phyloP scores from a whole-genome alignment of 2,113 vertebrate genomes.

The Ramphastos sulfuratus region DNA sequence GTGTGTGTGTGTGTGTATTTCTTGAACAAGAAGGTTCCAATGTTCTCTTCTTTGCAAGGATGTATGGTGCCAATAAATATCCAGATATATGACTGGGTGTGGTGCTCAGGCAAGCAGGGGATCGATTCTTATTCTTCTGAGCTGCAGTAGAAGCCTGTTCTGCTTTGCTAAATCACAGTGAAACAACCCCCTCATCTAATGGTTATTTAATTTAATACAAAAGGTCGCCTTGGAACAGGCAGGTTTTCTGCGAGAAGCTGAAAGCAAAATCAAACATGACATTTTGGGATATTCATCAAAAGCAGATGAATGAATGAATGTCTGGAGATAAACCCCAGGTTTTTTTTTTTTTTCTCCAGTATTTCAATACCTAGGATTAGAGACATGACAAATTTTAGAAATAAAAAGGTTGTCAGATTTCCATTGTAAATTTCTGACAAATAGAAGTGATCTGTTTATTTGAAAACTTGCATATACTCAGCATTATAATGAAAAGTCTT shows the following conservation, averaged over 20 bases:
- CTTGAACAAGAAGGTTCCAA: not conserved
- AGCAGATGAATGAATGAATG: not conserved
- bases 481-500: not conserved
- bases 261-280: conserved; percentile 4
- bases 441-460: not conserved
- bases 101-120: not conserved
- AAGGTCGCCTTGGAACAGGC: not conserved
- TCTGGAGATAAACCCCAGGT: not conserved
- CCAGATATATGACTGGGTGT: not conserved
- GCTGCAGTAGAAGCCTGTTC: not conserved
- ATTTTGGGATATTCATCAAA: not conserved
- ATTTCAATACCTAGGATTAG: not conserved
- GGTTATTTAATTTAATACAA: conserved; percentile 24
- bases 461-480: not conserved
- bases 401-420: not conserved
- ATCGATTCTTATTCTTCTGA: not conserved
- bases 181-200: not conserved
- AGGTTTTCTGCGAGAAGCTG: conserved; percentile 4
- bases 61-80: not conserved
- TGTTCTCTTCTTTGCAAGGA: not conserved
- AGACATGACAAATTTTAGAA: not conserved
- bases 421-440: not conserved
- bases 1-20: not conserved
- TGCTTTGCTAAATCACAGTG: not conserved
- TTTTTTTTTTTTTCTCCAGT: not conserved